Evolutionary conservation across 2,888 invertebrate genomes (phyloP), one percentile per base, ranked within the genome.

Genomic region (Germaria angustata): DNA sequence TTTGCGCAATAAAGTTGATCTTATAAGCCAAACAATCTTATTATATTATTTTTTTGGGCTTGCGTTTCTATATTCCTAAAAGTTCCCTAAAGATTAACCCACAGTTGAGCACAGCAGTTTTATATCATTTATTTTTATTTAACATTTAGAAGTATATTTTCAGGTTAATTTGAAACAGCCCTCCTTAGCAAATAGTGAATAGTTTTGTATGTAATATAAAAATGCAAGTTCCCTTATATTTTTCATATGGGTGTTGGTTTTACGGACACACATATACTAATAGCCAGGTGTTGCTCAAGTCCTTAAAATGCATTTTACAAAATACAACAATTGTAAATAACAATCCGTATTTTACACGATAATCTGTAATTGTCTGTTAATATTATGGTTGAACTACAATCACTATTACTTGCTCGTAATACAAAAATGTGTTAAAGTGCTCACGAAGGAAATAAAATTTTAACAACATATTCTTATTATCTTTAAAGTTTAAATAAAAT

Each of bases 381-480:
- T 66, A 20, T 66, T 49, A 49, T 68, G 39, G 39, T 68, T 53
- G 17, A 53, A 41, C 39, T 68, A 41, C 68, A 68, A 41, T 39
- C 28, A 53, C 68, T 17, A 68, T 53, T 53, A 53, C 11, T 39
- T 39, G 11, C 7, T 39, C 22, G 24, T 24, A 24, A n/a, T n/a
- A n/a, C 15, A 28, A 3, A 24, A 66, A 51, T 36, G 34, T 51
- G 36, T 22, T 36, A 51, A 49, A 24, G 17, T 28, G 28, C 28
- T 53, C 53, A 53, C 41, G 28, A 28, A 41, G 22, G 5, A 68
- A 41, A 53, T 53, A 41, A 9, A 9, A 68, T 53, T 28, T 22
- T 2, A 13, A 51, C 28, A 51, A n/a, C 7, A 51, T 24, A 24
- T 24, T 51, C 5, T 24, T 51, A 11, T 49, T 46, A n/a, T 49